Conservation (phyloP, 2,888 invertebrate species). For the Galerucella nymphaeae region DNA sequence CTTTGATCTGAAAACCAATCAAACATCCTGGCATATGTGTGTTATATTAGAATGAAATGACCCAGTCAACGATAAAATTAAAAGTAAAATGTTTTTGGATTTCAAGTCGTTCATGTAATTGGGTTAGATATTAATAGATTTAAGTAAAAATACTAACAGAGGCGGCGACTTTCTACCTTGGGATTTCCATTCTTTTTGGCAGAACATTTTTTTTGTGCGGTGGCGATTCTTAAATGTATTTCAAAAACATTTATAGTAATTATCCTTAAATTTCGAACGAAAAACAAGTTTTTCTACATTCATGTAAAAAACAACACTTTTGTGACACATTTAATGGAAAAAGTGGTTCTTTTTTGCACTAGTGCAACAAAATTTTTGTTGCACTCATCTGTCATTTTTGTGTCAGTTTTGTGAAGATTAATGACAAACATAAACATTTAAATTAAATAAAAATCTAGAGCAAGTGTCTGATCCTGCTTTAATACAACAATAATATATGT, state of each 20-base stretch:
- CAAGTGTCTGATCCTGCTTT: no score
- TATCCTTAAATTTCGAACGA: no score
- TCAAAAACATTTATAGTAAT: not conserved
- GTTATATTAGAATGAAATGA: slow-evolving; percentile 5
- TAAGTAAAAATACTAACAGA: slow-evolving; percentile 34
- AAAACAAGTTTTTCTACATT: no score
- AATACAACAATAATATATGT: no score
- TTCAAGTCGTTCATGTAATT: slow-evolving; percentile 39
- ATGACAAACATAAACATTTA: no score
- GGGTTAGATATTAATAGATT: slow-evolving; percentile 45
- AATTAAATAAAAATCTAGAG: no score
- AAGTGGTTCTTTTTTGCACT: no score
- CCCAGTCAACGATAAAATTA: slow-evolving; percentile 21
- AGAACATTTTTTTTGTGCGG: slow-evolving; percentile 4
- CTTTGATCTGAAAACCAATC: slow-evolving; percentile 22
- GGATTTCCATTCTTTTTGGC: slow-evolving; percentile 23
- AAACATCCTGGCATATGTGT: slow-evolving; percentile 5
- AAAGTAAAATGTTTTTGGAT: slow-evolving; percentile 36
- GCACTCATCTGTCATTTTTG: no score
- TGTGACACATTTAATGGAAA: no score
- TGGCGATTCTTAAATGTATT: not conserved
- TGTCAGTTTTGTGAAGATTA: no score
- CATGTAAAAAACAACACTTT: no score
- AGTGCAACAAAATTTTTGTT: no score
- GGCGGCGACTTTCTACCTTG: slow-evolving; percentile 27